A percentile compares a stretch with the other conserved stretches of the same genome.
These are phyloP conservation scores for Amphiura filiformis DNA, from an alignment of 35 echinoderm and acorn worm species.

Conservation along the genomic window DNA sequence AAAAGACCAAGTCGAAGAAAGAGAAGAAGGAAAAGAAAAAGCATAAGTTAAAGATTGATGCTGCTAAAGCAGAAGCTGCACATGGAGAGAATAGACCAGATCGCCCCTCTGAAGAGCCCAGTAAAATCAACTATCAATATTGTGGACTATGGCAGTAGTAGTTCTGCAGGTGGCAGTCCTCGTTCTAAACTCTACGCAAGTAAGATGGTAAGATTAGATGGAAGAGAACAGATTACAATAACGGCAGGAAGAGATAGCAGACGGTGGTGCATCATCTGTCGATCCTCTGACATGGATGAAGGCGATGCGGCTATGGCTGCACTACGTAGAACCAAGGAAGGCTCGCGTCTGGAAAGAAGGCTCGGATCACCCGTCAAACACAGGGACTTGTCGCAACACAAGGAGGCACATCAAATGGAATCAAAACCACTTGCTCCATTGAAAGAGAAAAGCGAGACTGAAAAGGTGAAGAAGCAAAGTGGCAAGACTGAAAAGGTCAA, in stretches of 20 bases:
- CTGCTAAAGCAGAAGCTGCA: neutral
- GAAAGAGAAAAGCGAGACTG: too few species aligned
- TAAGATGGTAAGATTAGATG: neutral
- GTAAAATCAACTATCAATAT: slow-evolving; percentile 77
- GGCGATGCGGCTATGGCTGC: neutral
- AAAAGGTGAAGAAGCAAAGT: neutral
- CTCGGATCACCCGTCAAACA: slow-evolving; percentile 10
- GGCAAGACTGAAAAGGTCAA: slow-evolving; percentile 21
- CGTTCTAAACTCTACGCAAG: neutral
- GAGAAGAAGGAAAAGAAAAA: slow-evolving; percentile 52
- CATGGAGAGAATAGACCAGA: slow-evolving; percentile 10
- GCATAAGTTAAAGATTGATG: slow-evolving; percentile 28
- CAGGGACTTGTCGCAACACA: neutral
- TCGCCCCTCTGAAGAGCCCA: slow-evolving; percentile 31
- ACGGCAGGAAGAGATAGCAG: slow-evolving; percentile 33
- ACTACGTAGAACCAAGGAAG: neutral
- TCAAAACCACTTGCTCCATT: neutral
- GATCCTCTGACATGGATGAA: neutral
- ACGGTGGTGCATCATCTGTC: slow-evolving; percentile 1
- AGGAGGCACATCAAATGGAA: neutral
- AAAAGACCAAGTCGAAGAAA: slow-evolving; percentile 26
- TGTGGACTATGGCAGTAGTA: slow-evolving; percentile 71
- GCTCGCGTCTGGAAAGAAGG: neutral
- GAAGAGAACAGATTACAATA: slow-evolving; percentile 26
- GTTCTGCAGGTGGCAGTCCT: slow-evolving; percentile 41